phyloP scores from a whole-genome alignment of 2,113 vertebrate genomes.

The Malurus melanocephalus region DNA sequence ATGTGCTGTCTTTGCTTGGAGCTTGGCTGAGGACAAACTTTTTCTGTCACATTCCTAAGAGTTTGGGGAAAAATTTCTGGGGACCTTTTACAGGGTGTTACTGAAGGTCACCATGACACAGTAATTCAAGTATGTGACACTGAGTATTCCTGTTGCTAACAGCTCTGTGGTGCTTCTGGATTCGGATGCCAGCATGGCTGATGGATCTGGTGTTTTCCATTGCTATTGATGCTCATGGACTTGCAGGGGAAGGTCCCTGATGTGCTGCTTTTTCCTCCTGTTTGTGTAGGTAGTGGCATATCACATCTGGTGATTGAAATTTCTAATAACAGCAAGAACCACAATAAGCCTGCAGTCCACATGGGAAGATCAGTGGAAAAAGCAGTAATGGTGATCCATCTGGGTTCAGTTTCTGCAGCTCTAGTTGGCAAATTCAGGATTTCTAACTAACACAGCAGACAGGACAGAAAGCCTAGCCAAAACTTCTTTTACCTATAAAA shows the following conservation, averaged over 20 bases:
- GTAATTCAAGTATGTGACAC: not conserved
- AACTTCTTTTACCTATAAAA: not conserved
- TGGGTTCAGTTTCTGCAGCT: not conserved
- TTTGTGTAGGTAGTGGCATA: not conserved
- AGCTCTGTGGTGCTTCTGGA: not conserved
- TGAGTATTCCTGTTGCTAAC: not conserved
- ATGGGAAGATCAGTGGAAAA: not conserved
- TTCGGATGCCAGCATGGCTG: not conserved
- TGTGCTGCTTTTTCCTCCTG: not conserved
- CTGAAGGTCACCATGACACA: not conserved
- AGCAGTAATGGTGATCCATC: not conserved
- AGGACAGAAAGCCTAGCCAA: not conserved
- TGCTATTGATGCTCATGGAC: not conserved
- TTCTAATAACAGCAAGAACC: not conserved
- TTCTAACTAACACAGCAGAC: not conserved
- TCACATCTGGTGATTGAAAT: not conserved
- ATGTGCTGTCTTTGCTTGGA: not conserved
- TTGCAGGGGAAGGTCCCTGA: not conserved
- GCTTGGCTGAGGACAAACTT: not conserved
- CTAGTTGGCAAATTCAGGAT: not conserved
- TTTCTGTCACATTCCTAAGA: not conserved
- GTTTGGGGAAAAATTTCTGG: not conserved
- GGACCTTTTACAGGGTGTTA: not conserved
- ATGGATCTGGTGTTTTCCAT: not conserved
- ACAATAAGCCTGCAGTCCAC: fast-evolving